Percentiles rank a stretch among this genome's conserved stretches.
Evolutionary conservation across 2,797 vertebrate species (phyloP).

Genomic region (Microtus obscurus): DNA sequence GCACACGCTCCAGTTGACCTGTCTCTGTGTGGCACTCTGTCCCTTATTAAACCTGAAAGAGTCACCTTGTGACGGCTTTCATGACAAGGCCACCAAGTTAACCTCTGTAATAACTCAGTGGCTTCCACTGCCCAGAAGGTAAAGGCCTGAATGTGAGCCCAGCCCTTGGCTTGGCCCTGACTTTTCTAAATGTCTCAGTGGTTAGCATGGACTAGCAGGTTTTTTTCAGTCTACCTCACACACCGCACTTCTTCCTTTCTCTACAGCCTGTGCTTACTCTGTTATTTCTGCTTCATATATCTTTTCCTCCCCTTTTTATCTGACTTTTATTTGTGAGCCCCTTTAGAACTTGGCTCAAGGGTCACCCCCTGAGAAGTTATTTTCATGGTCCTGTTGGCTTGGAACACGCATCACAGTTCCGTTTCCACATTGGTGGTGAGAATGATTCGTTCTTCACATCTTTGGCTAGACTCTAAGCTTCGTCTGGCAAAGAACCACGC

Average conservation of each 20-base stretch:
- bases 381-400: background rate
- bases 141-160: background rate
- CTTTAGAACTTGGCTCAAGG: background rate
- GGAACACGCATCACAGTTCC: background rate
- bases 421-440: background rate
- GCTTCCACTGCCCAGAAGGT: background rate
- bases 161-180: background rate
- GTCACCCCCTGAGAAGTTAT: no score
- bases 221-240: background rate
- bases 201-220: background rate
- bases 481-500: background rate
- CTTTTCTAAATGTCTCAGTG: background rate
- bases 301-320: background rate
- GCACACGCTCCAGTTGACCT: background rate
- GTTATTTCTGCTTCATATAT: background rate
- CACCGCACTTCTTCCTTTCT: background rate
- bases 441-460: background rate
- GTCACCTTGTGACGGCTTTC: background rate
- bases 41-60: constrained; percentile 50
- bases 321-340: background rate
- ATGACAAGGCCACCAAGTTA: background rate
- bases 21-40: constrained; percentile 2
- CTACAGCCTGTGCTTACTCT: background rate
- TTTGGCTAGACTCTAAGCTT: background rate
- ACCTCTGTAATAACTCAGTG: background rate